Base-by-base conservation (phyloP, 2,113 vertebrate species). In the Boulengeromyrus knoepffleri region DNA sequence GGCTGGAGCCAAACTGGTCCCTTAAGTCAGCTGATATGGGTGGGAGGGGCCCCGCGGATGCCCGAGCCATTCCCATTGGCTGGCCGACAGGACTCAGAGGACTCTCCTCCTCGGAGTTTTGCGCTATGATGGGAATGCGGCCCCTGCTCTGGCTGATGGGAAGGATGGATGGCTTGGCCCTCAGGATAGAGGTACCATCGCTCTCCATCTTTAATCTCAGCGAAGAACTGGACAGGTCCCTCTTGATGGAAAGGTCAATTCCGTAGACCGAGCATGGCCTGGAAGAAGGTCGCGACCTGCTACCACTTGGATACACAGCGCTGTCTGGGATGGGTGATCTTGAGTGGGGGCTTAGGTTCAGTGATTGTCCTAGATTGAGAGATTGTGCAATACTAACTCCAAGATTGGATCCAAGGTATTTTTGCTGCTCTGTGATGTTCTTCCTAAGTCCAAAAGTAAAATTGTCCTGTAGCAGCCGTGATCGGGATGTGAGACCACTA, bases 21-120 rank as follows among this genome's bases (percentile, higher is more conserved):
- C 99, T 97, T 27, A 97, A 98, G 92, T 99, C 99, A 90, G 99
- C 99, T 13, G 98, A 99, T 94, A 99, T 99, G 89, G 99, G 99
- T 2, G 99, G 99, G 88, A 99, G 95, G 74, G 99, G 98, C 90
- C 99, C 99, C 13, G 98, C 99, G 8, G 99, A 97, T 4, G 99
- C 99, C 92, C 98, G 96, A 27, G 99, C 98, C 99, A 99, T 99
- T 90, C 99, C 99, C 98, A 99, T 99, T 84, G 99, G 99, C 89
- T 99, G 98, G 10, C 98, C 99, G 87, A 99, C 99, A 0, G 99
- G 99, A 94, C 99, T 99, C 88, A 99, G 92, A 3, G 99, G 99
- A 94, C 99, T 99, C 93, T 99, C 99, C 91, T 99, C 99, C 93
- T 99, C 99, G 2, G 99, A 99, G 93, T 99, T 99, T 93, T 99